phyloP scores from a whole-genome alignment of 2,797 vertebrate species.

The Dermochelys coriacea region DNA sequence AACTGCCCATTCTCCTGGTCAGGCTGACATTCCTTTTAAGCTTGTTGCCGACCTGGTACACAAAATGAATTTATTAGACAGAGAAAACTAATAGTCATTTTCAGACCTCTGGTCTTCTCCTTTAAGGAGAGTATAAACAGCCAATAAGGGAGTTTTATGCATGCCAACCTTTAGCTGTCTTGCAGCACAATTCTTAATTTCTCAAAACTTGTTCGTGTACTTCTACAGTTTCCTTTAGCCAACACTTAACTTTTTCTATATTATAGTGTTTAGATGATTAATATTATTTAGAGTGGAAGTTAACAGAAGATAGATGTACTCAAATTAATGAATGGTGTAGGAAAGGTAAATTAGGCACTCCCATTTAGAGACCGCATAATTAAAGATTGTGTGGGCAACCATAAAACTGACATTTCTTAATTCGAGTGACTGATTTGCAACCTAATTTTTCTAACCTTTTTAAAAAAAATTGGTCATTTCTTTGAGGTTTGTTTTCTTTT shows the following conservation, averaged over 20 bases:
- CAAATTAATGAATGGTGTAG: neutral
- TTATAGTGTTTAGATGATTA: neutral
- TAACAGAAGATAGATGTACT: neutral
- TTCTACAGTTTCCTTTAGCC: neutral
- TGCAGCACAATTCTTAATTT: neutral
- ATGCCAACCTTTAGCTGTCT: neutral
- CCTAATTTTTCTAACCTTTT: too few relatives aligned
- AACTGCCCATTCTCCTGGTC: neutral
- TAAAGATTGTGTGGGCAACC: neutral
- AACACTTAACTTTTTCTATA: neutral
- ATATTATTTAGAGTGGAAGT: neutral
- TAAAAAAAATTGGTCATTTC: neutral
- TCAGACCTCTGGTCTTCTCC: neutral
- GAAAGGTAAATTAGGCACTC: neutral
- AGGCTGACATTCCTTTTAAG: neutral
- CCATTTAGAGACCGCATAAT: neutral
- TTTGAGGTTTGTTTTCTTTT: neutral
- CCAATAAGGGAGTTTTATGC: accelerated
- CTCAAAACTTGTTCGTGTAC: too few relatives aligned
- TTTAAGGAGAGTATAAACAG: neutral
- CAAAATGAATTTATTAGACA: accelerated
- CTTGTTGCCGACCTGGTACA: accelerated
- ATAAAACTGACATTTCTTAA: neutral
- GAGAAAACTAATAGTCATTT: neutral
- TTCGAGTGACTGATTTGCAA: neutral